Base-by-base conservation (phyloP, 1,140 invertebrate genomes). In the Sinella curviseta region DNA sequence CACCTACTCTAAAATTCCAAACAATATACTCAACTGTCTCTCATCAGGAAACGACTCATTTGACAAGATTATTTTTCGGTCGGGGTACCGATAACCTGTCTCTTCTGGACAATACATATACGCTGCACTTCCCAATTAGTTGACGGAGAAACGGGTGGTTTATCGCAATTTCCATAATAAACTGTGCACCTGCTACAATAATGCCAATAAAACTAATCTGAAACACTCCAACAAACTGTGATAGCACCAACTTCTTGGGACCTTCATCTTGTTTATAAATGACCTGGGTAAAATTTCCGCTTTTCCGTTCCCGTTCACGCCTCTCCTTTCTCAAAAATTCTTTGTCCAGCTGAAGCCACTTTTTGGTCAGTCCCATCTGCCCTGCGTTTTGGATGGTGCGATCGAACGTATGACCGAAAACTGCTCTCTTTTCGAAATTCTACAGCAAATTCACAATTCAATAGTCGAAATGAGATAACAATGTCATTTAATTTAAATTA, bases 311-410 rank as follows among this genome's bases (percentile, higher is more conserved):
- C 39, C 17, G 39, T 24, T 8, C 17, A 31, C 39, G 14, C 39
- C 36, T 75, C 26, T 36, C 74, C 28, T 26, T 75, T 26, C 24
- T 36, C 8, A 75, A 26, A 26, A 48, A 48, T 26, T 75, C 17
- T 17, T 48, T 8, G 28, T 75, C 74, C 34, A 75, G 3, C 14
- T 39, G 24, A 75, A 75, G 24, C 74, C 74, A 75, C 39, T 75
- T 75, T 48, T 17, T 26, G 20, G 28, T 54, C 17, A 75, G 74
- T 24, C 74, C 74, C 74, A 75, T 75, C 31, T 75, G 74, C 2
- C 14, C 39, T 4, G 35, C 74, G 24, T 3, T 26, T 54, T 54
- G 39, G 14, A 75, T 75, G 36, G 74, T 75, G 1, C 17, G 8
- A 75, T 75, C 74, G 2, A 75, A 75, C 14, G 14, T 14, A 2